These are phyloP conservation scores for Ctenicera cuprea DNA, from an alignment of 2,888 invertebrate genomes.

Conservation along the genomic window DNA sequence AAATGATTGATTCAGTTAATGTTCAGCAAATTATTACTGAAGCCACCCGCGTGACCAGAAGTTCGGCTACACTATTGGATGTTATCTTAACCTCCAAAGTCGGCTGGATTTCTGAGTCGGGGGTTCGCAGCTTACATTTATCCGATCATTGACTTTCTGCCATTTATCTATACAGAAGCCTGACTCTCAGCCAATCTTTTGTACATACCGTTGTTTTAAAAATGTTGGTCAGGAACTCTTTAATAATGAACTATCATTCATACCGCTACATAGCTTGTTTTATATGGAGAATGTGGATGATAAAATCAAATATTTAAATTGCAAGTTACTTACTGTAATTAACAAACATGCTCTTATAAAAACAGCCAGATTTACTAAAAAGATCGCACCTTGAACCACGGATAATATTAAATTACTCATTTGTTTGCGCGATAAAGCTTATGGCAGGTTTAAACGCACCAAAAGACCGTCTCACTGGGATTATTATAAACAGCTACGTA, in stretches of 20 bases:
- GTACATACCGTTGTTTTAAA: background rate
- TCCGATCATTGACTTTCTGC: background rate
- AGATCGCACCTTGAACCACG: conserved; percentile 6
- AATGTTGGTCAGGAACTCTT: background rate
- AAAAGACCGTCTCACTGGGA: background rate
- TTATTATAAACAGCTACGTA: too few relatives aligned
- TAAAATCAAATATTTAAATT: background rate
- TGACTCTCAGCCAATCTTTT: background rate
- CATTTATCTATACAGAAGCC: background rate
- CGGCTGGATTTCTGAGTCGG: background rate
- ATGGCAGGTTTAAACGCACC: conserved; percentile 12
- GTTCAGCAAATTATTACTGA: background rate
- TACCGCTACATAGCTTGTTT: background rate
- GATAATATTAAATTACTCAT: conserved; percentile 7
- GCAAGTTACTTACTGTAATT: background rate
- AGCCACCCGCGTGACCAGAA: background rate
- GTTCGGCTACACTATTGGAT: background rate
- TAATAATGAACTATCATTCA: background rate
- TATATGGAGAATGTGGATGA: background rate
- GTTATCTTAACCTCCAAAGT: background rate
- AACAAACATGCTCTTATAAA: conserved; percentile 25
- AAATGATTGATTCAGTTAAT: background rate
- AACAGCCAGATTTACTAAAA: conserved; percentile 1
- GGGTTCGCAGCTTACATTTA: background rate
- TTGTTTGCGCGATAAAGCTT: conserved; percentile 24